Evolutionary conservation across 2,113 vertebrate genomes (phyloP).

Genomic region (rat (Rattus norvegicus)): DNA sequence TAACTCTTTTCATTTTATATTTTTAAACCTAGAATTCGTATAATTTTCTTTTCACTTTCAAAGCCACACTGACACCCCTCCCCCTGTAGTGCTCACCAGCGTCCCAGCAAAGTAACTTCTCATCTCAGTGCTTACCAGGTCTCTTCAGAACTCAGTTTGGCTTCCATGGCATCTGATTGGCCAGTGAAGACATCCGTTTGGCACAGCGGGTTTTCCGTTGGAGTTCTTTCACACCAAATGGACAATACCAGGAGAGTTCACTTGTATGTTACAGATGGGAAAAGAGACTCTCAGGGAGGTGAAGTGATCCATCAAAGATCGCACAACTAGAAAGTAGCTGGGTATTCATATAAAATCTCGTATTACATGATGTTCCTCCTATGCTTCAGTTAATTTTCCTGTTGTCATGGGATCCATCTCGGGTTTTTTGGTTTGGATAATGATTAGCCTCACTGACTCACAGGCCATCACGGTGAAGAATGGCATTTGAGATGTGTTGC

Average conservation of each 20-base stretch:
- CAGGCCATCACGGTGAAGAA: slow-evolving; percentile 51
- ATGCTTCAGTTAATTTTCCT: background rate
- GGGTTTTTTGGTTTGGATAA: slow-evolving; percentile 51
- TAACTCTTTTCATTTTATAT: too few species aligned
- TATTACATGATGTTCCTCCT: background rate
- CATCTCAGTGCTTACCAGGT: background rate
- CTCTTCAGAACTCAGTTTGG: background rate
- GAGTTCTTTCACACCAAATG: background rate
- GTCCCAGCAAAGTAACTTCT: background rate
- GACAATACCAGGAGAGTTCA: background rate
- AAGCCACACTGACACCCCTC: background rate
- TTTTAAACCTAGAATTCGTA: too few species aligned
- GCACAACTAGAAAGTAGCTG: background rate
- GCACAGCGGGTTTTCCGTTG: background rate
- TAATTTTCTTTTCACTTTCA: too few species aligned
- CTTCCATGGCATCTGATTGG: background rate
- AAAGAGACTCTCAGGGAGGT: background rate
- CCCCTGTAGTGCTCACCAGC: background rate
- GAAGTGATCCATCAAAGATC: background rate
- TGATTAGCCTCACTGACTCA: slow-evolving; percentile 49
- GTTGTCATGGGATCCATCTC: background rate
- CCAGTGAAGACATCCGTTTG: background rate
- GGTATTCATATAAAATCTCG: background rate
- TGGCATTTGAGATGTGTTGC: slow-evolving; percentile 46
- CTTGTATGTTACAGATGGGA: background rate